These are phyloP conservation scores for Pelusios castaneus DNA, from an alignment of 2,113 vertebrate species.

Conservation along the genomic window DNA sequence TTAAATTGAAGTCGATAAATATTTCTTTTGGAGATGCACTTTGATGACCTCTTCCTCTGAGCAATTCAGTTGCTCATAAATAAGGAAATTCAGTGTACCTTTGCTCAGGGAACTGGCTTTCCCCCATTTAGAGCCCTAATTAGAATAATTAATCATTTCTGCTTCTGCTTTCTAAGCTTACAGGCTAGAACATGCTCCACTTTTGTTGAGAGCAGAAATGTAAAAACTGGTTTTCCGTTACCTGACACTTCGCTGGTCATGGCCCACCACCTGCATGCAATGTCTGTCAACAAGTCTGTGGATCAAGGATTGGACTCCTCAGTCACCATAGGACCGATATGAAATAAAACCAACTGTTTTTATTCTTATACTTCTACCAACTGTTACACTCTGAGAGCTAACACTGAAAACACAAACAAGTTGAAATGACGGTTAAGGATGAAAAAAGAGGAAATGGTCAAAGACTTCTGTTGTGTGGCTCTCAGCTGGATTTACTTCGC, in stretches of 20 bases:
- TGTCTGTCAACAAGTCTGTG: too few relatives aligned
- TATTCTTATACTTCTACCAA: constrained; percentile 51
- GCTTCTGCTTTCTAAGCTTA: constrained; percentile 52
- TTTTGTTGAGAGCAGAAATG: constrained; percentile 47
- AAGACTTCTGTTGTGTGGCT: not conserved
- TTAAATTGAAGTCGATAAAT: constrained; percentile 37
- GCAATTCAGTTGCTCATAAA: constrained; percentile 56
- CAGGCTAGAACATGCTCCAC: constrained; percentile 57
- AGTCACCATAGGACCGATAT: too few relatives aligned
- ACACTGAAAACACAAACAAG: constrained; percentile 42
- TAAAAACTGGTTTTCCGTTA: constrained; percentile 61
- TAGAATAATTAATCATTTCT: constrained; percentile 69
- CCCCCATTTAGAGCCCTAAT: constrained; percentile 59
- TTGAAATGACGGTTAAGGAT: constrained; percentile 5
- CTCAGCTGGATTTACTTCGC: not conserved
- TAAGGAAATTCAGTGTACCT: constrained; percentile 27
- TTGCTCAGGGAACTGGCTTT: constrained; percentile 50
- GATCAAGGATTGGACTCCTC: too few relatives aligned
- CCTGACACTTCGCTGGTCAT: constrained; percentile 39
- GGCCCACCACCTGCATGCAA: too few relatives aligned
- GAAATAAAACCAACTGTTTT: too few relatives aligned
- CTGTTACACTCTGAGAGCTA: constrained; percentile 37
- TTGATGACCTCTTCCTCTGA: constrained; percentile 42
- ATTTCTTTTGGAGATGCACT: constrained; percentile 54
- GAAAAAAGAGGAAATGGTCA: constrained; percentile 43